phyloP scores from a whole-genome alignment of 2,888 invertebrate genomes.

The Lithophane semibrunnea region DNA sequence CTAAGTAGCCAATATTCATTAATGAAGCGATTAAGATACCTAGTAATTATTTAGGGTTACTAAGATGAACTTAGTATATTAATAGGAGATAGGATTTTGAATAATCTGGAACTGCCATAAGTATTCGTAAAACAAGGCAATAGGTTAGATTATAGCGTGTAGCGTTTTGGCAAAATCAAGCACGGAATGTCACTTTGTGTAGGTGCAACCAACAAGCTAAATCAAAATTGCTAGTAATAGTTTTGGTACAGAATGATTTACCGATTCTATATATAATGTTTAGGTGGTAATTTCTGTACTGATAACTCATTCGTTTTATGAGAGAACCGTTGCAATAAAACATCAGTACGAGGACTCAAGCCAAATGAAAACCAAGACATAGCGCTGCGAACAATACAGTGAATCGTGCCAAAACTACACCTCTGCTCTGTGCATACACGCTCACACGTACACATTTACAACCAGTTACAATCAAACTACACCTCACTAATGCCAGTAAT shows the following conservation, averaged over 20 bases:
- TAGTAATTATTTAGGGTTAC: not conserved
- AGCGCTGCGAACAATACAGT: too few species aligned
- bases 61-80: constrained; percentile 11
- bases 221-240: not conserved
- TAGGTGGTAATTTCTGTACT: constrained; percentile 4
- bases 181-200: constrained; percentile 11
- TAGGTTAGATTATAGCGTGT: constrained; percentile 3
- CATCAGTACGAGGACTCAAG: not conserved
- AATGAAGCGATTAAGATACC: constrained; percentile 11
- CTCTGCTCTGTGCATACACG: too few species aligned
- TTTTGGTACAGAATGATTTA: constrained; percentile 5
- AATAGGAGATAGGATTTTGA: not conserved
- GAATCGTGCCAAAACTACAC: too few species aligned
- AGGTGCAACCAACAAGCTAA: not conserved
- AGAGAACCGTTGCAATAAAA: constrained; percentile 18
- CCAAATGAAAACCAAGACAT: too few species aligned
- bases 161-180: not conserved
- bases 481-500: too few species aligned
- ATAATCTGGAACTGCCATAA: not conserved
- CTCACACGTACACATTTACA: too few species aligned
- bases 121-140: not conserved
- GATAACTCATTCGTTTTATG: constrained; percentile 4
- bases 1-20: constrained; percentile 36
- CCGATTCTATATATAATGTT: not conserved
- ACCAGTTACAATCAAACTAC: too few species aligned